Percentiles rank a stretch among this genome's conserved stretches.
phyloP scores from a whole-genome alignment of 1,140 invertebrate species.

The Diploscapter pachys region DNA sequence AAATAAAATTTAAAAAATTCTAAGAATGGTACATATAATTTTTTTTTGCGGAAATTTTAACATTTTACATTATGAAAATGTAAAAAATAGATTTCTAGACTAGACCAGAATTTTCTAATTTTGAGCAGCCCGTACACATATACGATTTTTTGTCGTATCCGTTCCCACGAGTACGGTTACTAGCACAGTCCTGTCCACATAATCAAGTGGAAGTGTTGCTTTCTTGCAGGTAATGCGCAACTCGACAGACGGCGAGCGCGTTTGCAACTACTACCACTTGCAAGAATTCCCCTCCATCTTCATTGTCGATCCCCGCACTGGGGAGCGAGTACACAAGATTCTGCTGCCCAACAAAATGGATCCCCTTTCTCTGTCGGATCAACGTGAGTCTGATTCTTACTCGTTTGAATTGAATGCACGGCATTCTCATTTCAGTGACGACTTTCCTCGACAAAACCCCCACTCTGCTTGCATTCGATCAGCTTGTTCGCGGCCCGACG shows the following conservation, averaged over 20 bases:
- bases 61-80: background rate
- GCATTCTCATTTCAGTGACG: slow-evolving; percentile 38
- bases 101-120: background rate
- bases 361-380: slow-evolving; percentile 63
- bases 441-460: slow-evolving; percentile 47
- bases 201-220: background rate
- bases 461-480: slow-evolving; percentile 45
- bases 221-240: slow-evolving; percentile 68
- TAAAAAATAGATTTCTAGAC: background rate
- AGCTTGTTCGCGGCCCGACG: slow-evolving; percentile 9
- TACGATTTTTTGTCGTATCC: no score
- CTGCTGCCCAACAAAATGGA: slow-evolving; percentile 61
- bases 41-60: background rate
- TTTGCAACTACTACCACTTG: slow-evolving; percentile 72
- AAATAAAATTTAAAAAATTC: no score
- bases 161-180: no score
- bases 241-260: slow-evolving; percentile 70
- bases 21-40: background rate
- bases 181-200: no score
- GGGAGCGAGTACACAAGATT: slow-evolving; percentile 55
- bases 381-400: slow-evolving; percentile 51
- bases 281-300: slow-evolving; percentile 71
- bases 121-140: no score
- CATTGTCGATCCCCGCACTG: slow-evolving; percentile 74
- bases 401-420: background rate